phyloP scores from a whole-genome alignment of 2,797 vertebrate species.

The Chlorospingus flavigularis region DNA sequence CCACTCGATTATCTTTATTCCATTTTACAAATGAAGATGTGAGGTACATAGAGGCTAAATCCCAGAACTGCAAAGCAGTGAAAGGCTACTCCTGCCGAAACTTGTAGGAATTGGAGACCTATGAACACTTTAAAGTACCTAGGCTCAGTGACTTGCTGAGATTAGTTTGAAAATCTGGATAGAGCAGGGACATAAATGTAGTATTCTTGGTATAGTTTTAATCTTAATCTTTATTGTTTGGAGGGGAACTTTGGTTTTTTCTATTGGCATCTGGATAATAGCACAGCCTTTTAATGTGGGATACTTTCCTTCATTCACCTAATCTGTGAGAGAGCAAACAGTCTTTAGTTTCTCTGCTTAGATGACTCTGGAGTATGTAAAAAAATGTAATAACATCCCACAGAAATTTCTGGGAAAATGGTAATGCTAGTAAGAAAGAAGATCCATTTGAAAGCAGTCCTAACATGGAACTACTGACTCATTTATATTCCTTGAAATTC shows the following conservation, averaged over 20 bases:
- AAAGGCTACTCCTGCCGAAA: not conserved
- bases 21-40: not conserved
- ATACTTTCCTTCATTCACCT: not conserved
- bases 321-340: not conserved
- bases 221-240: not conserved
- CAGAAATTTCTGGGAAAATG: not conserved
- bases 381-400: not conserved
- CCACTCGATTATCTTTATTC: not conserved
- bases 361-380: not conserved
- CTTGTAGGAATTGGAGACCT: not conserved
- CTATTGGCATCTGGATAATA: not conserved
- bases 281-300: not conserved
- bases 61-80: not conserved
- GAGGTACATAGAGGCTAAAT: not conserved
- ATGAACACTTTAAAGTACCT: not conserved
- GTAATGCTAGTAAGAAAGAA: not conserved
- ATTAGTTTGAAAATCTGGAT: not conserved
- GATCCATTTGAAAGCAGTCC: not conserved
- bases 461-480: not conserved
- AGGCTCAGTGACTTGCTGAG: not conserved
- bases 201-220: not conserved
- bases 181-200: not conserved
- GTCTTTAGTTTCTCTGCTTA: not conserved
- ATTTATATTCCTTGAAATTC: not conserved
- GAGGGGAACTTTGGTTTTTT: not conserved